Evolutionary conservation across 2,797 vertebrate genomes (phyloP).

Genomic region (Rousettus madagascariensis): DNA sequence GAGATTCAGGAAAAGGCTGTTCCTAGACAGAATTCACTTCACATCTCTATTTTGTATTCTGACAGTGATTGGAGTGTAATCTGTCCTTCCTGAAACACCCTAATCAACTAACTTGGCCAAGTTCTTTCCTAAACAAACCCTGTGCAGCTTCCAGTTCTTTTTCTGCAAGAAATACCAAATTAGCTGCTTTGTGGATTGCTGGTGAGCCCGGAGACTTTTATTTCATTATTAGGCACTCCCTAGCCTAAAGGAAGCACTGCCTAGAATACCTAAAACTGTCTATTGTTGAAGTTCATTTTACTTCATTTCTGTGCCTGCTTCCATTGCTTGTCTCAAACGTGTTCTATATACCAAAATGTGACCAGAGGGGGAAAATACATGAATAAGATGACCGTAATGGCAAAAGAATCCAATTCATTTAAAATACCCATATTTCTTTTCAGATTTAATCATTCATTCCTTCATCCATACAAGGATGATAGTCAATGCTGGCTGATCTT

Average conservation of each 20-base stretch:
- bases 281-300: slow-evolving; percentile 75
- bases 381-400: slow-evolving; percentile 58
- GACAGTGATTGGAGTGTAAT: slow-evolving; percentile 69
- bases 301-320: slow-evolving; percentile 63
- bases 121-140: slow-evolving; percentile 80
- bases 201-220: slow-evolving; percentile 69
- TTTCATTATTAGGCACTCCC: slow-evolving; percentile 74
- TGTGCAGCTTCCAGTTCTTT: slow-evolving; percentile 76
- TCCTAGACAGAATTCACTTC: slow-evolving; percentile 72
- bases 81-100: slow-evolving; percentile 81
- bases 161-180: slow-evolving; percentile 79
- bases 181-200: slow-evolving; percentile 80
- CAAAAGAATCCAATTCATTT: slow-evolving; percentile 66
- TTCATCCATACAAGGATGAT: slow-evolving; percentile 38
- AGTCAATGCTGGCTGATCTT: slow-evolving; percentile 5
- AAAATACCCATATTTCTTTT: slow-evolving; percentile 37
- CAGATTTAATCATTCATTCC: slow-evolving; percentile 68
- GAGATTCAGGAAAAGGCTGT: slow-evolving; percentile 36
- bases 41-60: slow-evolving; percentile 77
- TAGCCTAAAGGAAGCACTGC: slow-evolving; percentile 68
- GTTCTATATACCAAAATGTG: slow-evolving; percentile 66
- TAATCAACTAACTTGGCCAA: slow-evolving; percentile 82
- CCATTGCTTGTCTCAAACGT: slow-evolving; percentile 44
- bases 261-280: slow-evolving; percentile 76
- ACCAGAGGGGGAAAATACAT: background rate